phyloP scores from a whole-genome alignment of 2,888 invertebrate genomes.

The Dinocampus coccinellae region DNA sequence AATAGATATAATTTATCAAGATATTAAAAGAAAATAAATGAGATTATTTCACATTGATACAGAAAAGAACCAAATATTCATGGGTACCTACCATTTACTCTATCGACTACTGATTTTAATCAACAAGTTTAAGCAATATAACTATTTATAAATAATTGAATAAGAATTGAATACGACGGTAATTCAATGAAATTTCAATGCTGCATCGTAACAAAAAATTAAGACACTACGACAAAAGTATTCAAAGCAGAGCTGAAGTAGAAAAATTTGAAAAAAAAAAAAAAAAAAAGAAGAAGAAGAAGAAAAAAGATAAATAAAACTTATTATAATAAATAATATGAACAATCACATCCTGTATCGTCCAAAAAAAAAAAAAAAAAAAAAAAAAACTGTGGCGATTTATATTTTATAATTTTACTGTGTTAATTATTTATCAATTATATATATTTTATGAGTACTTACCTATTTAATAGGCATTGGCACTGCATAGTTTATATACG shows the following conservation, averaged over 20 bases:
- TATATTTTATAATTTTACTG: slow-evolving; percentile 67
- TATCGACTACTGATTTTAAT: slow-evolving; percentile 16
- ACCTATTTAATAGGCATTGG: slow-evolving; percentile 60
- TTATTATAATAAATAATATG: slow-evolving; percentile 37
- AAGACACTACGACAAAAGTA: slow-evolving; percentile 44
- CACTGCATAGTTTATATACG: slow-evolving; percentile 64
- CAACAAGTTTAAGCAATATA: slow-evolving; percentile 51
- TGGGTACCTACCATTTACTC: not conserved
- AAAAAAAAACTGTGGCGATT: slow-evolving; percentile 53
- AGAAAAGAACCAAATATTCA: not conserved
- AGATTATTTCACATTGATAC: not conserved
- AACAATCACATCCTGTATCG: slow-evolving; percentile 49
- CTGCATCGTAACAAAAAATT: slow-evolving; percentile 51
- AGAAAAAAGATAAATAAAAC: slow-evolving; percentile 25
- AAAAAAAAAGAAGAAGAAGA: slow-evolving; percentile 25
- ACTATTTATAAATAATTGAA: slow-evolving; percentile 18
- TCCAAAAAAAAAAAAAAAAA: slow-evolving; percentile 48
- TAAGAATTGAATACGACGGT: slow-evolving; percentile 17
- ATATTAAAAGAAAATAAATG: not conserved
- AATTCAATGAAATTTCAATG: slow-evolving; percentile 47
- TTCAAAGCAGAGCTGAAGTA: slow-evolving; percentile 52
- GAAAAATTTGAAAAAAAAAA: slow-evolving; percentile 40
- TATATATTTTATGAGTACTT: slow-evolving; percentile 66
- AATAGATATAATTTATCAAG: not conserved
- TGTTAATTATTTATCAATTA: slow-evolving; percentile 57